Percentiles rank a stretch among this genome's conserved stretches.
Evolutionary conservation across 2,888 invertebrate genomes (phyloP).

Genomic region (Zygogramma bicolorata): DNA sequence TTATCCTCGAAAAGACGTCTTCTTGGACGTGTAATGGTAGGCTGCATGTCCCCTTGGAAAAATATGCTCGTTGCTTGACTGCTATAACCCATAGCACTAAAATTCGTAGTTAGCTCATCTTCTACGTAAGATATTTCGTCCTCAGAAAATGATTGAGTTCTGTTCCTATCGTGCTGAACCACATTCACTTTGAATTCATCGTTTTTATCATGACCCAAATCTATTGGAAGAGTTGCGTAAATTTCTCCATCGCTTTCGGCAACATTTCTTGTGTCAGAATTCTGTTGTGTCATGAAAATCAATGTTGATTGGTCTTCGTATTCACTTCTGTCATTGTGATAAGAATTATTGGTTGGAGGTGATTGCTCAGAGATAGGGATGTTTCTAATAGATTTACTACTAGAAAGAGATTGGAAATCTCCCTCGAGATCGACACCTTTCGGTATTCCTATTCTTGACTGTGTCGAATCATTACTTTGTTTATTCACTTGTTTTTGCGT

Average conservation of each 20-base stretch:
- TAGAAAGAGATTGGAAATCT: not conserved
- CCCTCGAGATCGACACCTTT: no score
- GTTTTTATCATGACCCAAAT: not conserved
- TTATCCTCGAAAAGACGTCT: constrained; percentile 42
- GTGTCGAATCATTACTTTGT: no score
- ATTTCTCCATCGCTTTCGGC: not conserved
- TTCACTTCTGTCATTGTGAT: constrained; percentile 3
- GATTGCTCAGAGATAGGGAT: not conserved
- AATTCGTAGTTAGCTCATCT: constrained; percentile 3
- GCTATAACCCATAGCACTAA: constrained; percentile 50
- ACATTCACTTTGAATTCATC: constrained; percentile 32
- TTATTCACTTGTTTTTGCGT: no score
- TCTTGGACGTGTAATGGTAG: constrained; percentile 43
- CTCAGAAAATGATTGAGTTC: constrained; percentile 32
- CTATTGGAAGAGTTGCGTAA: not conserved
- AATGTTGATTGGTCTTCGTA: constrained; percentile 24
- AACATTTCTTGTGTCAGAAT: not conserved
- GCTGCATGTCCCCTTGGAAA: constrained; percentile 55
- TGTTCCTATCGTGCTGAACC: constrained; percentile 30
- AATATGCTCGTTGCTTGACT: constrained; percentile 63
- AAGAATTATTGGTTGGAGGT: not conserved
- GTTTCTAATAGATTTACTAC: not conserved
- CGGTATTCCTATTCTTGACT: no score
- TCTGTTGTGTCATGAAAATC: constrained; percentile 36
- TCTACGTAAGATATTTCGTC: constrained; percentile 36